These are phyloP conservation scores for Temnopleurus reevesii DNA, from an alignment of 53 echinoderm and acorn worm species.

Conservation along the genomic window DNA sequence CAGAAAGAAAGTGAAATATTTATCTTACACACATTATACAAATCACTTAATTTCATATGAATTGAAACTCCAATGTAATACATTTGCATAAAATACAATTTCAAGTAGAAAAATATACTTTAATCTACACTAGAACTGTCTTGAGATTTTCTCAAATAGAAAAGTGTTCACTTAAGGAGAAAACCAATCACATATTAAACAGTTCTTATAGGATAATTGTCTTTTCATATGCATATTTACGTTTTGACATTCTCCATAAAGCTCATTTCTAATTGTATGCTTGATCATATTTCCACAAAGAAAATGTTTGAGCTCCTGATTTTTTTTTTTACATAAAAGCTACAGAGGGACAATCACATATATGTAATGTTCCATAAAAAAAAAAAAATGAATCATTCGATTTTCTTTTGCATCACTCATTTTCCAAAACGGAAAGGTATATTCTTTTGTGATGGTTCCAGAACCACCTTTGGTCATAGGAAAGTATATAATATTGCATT, in stretches of 20 bases:
- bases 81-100: neutral
- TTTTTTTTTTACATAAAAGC: too few species aligned
- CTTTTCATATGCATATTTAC: neutral
- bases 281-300: neutral
- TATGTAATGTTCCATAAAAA: too few species aligned
- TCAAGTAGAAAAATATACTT: constrained; percentile 16
- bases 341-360: too few species aligned
- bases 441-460: too few species aligned
- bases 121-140: neutral
- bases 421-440: too few species aligned
- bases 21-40: neutral
- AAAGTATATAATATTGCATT: too few species aligned
- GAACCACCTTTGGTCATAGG: too few species aligned
- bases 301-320: neutral
- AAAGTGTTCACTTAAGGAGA: neutral
- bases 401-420: too few species aligned
- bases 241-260: neutral
- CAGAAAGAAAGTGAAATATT: neutral
- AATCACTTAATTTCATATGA: neutral
- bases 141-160: neutral
- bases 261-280: neutral
- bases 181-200: neutral
- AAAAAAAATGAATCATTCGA: too few species aligned
- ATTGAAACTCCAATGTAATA: too few species aligned
- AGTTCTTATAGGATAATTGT: neutral